phyloP scores from a whole-genome alignment of 2,113 vertebrate genomes.

The Dromiciops gliroides region DNA sequence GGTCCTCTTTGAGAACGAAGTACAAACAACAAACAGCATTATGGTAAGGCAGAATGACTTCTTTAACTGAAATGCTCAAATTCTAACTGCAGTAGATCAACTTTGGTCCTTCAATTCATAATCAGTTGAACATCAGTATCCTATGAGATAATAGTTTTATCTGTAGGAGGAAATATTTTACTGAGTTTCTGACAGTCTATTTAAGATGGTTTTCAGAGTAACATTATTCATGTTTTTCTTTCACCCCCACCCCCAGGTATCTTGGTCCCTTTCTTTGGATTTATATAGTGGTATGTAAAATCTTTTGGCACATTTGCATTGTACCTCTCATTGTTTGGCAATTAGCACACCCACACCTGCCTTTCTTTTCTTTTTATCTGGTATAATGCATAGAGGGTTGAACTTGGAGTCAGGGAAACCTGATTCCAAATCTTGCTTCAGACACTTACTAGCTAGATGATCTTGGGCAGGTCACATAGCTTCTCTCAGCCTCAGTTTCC shows the following conservation, averaged over 20 bases:
- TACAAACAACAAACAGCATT: no score
- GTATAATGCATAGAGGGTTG: not conserved
- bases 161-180: slow-evolving; percentile 8
- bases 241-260: not conserved
- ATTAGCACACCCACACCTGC: not conserved
- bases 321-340: not conserved
- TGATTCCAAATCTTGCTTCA: not conserved
- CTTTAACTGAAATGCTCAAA: not conserved
- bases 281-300: slow-evolving; percentile 51
- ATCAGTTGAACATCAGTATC: not conserved
- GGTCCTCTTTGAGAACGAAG: no score
- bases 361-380: not conserved
- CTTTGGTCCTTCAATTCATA: not conserved
- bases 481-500: not conserved
- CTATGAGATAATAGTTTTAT: not conserved
- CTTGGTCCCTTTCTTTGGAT: slow-evolving; percentile 34
- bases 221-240: not conserved
- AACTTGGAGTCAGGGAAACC: not conserved
- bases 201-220: not conserved
- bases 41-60: not conserved
- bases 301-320: not conserved
- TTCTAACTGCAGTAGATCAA: not conserved
- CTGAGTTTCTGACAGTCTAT: slow-evolving; percentile 19
- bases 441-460: not conserved
- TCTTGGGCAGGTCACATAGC: not conserved